Evolutionary conservation across 2,113 vertebrate genomes (phyloP).

Genomic region (Xyliphius kryptos): DNA sequence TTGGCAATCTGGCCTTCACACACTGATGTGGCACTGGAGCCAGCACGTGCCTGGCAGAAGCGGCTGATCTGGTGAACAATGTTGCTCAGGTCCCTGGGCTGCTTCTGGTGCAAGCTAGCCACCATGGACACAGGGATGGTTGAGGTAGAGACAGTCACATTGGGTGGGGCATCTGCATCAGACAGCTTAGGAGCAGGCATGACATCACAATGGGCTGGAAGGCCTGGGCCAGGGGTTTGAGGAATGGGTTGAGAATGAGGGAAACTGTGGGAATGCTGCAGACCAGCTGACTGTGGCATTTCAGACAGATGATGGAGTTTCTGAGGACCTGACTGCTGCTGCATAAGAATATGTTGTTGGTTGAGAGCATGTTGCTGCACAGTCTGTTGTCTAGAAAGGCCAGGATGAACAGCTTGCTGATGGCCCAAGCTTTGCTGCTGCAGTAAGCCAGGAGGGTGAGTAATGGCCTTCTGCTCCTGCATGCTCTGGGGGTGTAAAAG

Average conservation of each 20-base stretch:
- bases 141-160: slow-evolving; percentile 99
- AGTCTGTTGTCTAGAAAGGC: slow-evolving; percentile 51
- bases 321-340: slow-evolving; percentile 52
- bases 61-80: slow-evolving; percentile 98
- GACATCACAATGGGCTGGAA: slow-evolving; percentile 63
- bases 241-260: slow-evolving; percentile 55
- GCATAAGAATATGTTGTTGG: slow-evolving; percentile 66
- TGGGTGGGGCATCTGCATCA: slow-evolving; percentile 89
- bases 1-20: slow-evolving; percentile 98
- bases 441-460: slow-evolving; percentile 41
- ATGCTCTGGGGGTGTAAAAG: slow-evolving; percentile 48
- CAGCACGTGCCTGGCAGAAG: slow-evolving; percentile 94
- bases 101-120: slow-evolving; percentile 86
- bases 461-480: slow-evolving; percentile 45
- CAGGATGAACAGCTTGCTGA: slow-evolving; percentile 44
- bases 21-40: slow-evolving; percentile 86
- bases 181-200: slow-evolving; percentile 83
- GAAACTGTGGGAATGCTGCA: slow-evolving; percentile 61
- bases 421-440: slow-evolving; percentile 45
- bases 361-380: slow-evolving; percentile 50
- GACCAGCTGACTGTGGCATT: slow-evolving; percentile 45
- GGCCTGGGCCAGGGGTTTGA: slow-evolving; percentile 59
- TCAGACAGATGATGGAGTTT: slow-evolving; percentile 56
- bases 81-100: slow-evolving; percentile 88
- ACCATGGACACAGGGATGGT: slow-evolving; percentile 98